Percentiles rank a stretch among this genome's conserved stretches.
phyloP scores from a whole-genome alignment of 1,140 invertebrate species.

The Ptiloglossa arizonensis region DNA sequence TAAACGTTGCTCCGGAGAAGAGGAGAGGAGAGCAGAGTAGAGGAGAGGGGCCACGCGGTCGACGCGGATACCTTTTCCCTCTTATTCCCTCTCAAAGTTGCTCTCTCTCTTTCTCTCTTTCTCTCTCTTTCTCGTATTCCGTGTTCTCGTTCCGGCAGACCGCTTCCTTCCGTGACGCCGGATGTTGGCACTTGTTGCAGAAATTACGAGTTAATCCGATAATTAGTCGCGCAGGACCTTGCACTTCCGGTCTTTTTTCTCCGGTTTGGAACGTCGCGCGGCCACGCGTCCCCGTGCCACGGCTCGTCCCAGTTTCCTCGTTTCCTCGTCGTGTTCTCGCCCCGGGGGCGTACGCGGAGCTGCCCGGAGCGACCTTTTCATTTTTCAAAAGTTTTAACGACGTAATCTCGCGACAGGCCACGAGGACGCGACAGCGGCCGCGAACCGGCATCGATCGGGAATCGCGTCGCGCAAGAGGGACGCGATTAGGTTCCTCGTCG shows the following conservation, averaged over 20 bases:
- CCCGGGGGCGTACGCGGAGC: not conserved
- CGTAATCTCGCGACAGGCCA: conserved; percentile 36
- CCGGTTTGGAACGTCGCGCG: too few relatives aligned
- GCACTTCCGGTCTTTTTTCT: conserved; percentile 26
- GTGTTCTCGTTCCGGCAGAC: not conserved
- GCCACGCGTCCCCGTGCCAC: not conserved
- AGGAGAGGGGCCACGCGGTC: too few relatives aligned
- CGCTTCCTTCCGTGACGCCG: conserved; percentile 32
- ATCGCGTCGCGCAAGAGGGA: too few relatives aligned
- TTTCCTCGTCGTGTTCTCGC: not conserved
- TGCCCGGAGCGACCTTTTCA: not conserved
- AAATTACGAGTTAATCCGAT: conserved; percentile 52
- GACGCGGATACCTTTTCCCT: not conserved
- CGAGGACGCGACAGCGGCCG: conserved; percentile 8
- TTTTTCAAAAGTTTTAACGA: conserved; percentile 62
- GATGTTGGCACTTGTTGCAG: conserved; percentile 54
- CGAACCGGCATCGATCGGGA: too few relatives aligned
- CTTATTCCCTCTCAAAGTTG: not conserved
- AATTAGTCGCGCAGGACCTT: conserved; percentile 38
- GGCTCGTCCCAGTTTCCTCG: not conserved
- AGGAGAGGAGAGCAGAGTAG: too few relatives aligned
- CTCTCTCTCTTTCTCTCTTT: not conserved
- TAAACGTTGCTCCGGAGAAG: conserved; percentile 6
- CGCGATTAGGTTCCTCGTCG: too few relatives aligned
- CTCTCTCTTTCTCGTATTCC: not conserved